phyloP scores from a whole-genome alignment of 2,888 invertebrate genomes.

The Colostygia pectinataria region DNA sequence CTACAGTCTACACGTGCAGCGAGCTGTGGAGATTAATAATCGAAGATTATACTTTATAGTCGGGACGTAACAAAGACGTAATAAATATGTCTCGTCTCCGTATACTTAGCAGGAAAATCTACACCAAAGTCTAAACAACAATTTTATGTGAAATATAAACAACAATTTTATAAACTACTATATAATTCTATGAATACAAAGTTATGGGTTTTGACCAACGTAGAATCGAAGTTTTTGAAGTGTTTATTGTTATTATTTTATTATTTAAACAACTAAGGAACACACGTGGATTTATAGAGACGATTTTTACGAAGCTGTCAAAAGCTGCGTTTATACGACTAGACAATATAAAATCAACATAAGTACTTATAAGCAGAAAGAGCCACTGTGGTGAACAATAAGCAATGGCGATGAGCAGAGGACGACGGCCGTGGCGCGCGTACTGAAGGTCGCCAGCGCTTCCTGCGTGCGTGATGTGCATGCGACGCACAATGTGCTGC shows the following conservation, averaged over 20 bases:
- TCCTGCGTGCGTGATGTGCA: constrained; percentile 81
- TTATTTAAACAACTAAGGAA: too few species aligned
- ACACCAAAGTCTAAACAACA: neutral
- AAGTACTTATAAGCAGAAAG: too few species aligned
- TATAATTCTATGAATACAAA: too few species aligned
- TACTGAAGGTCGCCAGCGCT: constrained; percentile 72
- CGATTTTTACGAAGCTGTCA: too few species aligned
- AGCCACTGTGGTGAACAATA: constrained; percentile 57
- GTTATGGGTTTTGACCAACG: too few species aligned
- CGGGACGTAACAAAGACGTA: constrained; percentile 8
- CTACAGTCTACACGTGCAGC: constrained; percentile 56
- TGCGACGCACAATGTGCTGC: constrained; percentile 42
- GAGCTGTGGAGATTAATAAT: constrained; percentile 21
- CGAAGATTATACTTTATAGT: constrained; percentile 15
- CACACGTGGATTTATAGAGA: too few species aligned
- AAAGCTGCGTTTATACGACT: too few species aligned
- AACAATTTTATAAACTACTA: too few species aligned
- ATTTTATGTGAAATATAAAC: too few species aligned
- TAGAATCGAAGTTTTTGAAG: too few species aligned
- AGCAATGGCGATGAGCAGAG: constrained; percentile 48
- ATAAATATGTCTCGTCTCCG: constrained; percentile 5
- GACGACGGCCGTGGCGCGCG: constrained; percentile 70
- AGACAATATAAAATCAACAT: constrained; percentile 17
- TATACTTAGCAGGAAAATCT: neutral
- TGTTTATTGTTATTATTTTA: too few species aligned